Base-by-base conservation (phyloP, 2,888 invertebrate species). In the Drosophila picticornis region DNA sequence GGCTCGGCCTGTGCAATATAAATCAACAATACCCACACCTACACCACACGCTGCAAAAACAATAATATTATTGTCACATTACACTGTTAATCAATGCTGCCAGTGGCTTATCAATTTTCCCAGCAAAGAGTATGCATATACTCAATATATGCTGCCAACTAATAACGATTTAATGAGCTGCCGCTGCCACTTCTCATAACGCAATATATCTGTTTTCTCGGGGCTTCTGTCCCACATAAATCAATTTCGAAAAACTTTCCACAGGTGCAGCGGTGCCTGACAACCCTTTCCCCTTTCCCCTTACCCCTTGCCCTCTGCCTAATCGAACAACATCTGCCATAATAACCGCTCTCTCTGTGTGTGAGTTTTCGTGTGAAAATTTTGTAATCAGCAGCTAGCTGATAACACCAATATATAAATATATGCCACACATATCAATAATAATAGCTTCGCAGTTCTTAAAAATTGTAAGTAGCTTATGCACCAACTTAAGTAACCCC, bases 311-410 rank as follows among this genome's bases (percentile, higher is more conserved):
- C 29, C 34, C 38, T n/a, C 6, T 5, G 36, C 22, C 46, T 31
- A 25, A 25, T 27, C 43, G 70, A 63, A 69, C 50, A 66, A 68
- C 81, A 81, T 75, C 81, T 84, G 81, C 62, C 58, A 53, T 76
- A 69, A 38, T 88, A 72, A 79, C 77, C 80, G 22, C 29, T 64
- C 52, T 53, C 16, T 25, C 10, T 11, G 19, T 61, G 27, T 58
- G 58, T 68, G 61, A 55, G 84, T 75, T 85, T 83, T 80, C 90
- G 90, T 86, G 85, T 86, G 85, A 86, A 86, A 72, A 76, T 86
- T 79, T 67, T 79, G 70, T 85, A 85, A 85, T 85, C 85, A 56
- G 56, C 48, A 46, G 27, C 51, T 22, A 65, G 60, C 78, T 75
- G 90, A 90, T 90, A 83, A 71, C 58, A 29, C 46, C 50, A 70